These are phyloP conservation scores for Petromus typicus DNA, from an alignment of 2,113 vertebrate genomes.

Conservation along the genomic window DNA sequence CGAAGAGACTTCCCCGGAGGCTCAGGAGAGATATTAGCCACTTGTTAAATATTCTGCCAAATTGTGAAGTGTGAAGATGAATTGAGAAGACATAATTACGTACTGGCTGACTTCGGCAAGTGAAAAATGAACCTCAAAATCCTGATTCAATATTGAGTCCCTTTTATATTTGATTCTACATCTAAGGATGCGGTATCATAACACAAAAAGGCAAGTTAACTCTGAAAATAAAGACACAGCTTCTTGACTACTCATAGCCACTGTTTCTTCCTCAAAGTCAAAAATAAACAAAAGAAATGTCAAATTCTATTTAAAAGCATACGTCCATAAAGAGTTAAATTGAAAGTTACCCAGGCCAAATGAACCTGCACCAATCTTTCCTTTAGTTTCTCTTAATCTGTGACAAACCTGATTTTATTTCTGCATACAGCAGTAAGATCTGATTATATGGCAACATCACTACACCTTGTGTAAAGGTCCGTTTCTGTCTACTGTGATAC, in stretches of 20 bases:
- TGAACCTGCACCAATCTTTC: not conserved
- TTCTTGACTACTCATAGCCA: not conserved
- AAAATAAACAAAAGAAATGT: not conserved
- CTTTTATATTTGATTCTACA: not conserved
- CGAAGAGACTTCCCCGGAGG: not conserved
- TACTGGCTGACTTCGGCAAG: not conserved
- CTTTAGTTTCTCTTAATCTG: not conserved
- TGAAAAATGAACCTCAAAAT: conserved; percentile 29
- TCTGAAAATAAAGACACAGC: not conserved
- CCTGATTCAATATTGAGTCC: not conserved
- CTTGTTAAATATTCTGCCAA: not conserved
- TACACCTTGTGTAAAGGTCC: not conserved
- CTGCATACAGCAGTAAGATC: not conserved
- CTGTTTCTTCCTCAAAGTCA: not conserved
- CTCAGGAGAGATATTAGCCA: conserved; percentile 25
- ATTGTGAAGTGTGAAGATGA: not conserved
- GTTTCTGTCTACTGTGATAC: not conserved
- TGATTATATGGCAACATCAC: not conserved
- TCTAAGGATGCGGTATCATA: not conserved
- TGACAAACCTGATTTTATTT: conserved; percentile 28
- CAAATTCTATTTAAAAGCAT: not conserved
- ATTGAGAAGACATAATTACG: not conserved
- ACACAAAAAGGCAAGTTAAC: not conserved
- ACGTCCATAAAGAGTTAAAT: not conserved
- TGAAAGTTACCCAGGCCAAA: not conserved